phyloP scores from a whole-genome alignment of 2,113 vertebrate genomes.

The Heloderma charlesbogerti region DNA sequence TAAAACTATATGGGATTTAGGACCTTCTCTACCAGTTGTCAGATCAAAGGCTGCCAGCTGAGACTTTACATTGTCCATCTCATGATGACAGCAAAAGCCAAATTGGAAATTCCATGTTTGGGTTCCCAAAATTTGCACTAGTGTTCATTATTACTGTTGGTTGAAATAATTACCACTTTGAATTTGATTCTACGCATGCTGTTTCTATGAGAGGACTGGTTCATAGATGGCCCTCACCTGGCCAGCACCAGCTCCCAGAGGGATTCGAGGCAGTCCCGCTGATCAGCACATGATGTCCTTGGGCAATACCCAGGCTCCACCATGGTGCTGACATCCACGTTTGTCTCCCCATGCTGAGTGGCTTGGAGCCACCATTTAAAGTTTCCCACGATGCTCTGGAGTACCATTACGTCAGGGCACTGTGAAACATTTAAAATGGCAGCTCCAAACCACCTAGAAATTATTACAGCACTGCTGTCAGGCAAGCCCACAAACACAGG shows the following conservation, averaged over 20 bases:
- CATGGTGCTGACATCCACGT: neutral
- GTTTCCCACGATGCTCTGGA: neutral
- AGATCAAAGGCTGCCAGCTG: neutral
- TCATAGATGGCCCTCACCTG: neutral
- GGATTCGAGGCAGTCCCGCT: no score
- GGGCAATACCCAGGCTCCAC: neutral
- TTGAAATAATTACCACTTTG: neutral
- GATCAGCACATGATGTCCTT: neutral
- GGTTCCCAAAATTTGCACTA: neutral
- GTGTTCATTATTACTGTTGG: neutral
- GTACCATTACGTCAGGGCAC: neutral
- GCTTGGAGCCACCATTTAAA: neutral
- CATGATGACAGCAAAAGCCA: constrained; percentile 35
- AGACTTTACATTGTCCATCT: constrained; percentile 29
- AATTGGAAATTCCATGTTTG: constrained; percentile 33
- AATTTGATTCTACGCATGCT: constrained; percentile 22
- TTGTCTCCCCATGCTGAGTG: neutral
- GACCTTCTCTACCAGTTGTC: constrained; percentile 21
- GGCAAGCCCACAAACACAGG: no score
- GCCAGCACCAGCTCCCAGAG: neutral
- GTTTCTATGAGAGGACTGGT: neutral
- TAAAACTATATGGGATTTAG: constrained; percentile 13
- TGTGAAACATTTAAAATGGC: no score
- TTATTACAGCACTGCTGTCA: no score
- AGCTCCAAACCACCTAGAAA: no score